Conservation (phyloP, 2,888 invertebrate species). For the Chalcosyrphus nemorum region DNA sequence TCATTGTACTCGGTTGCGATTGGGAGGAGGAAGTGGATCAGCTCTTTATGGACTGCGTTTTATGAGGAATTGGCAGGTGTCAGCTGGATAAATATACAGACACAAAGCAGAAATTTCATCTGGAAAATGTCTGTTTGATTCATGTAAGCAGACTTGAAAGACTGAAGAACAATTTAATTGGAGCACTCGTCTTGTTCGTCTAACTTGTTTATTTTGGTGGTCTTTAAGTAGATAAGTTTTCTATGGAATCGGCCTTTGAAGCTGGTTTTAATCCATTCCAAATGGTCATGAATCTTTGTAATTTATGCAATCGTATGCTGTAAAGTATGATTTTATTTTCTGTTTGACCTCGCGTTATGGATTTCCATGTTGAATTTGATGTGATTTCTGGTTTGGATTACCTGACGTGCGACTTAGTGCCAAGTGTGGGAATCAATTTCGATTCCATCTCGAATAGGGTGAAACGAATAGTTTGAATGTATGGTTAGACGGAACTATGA, state of each 20-base stretch:
- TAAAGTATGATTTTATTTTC: background rate
- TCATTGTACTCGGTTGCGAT: background rate
- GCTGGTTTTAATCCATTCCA: background rate
- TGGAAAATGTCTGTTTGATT: background rate
- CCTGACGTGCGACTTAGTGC: background rate
- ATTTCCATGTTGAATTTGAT: background rate
- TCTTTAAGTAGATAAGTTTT: background rate
- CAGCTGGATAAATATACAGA: conserved; percentile 40
- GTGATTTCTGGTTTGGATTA: background rate
- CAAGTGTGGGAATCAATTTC: too few relatives aligned
- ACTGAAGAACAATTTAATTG: conserved; percentile 24
- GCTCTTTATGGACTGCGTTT: conserved; percentile 17
- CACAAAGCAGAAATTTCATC: background rate
- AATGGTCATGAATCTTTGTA: background rate
- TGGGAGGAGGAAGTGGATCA: background rate
- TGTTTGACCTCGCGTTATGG: background rate
- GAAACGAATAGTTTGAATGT: too few relatives aligned
- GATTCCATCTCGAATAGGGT: too few relatives aligned
- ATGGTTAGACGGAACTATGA: too few relatives aligned
- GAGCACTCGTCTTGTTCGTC: background rate
- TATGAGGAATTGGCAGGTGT: conserved; percentile 40
- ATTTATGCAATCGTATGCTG: background rate
- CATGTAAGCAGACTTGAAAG: conserved; percentile 13
- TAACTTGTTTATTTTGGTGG: background rate
- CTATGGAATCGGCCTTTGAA: conserved; percentile 1